These are phyloP conservation scores for Aplysia californica DNA, from an alignment of 1,140 invertebrate genomes.

Conservation along the genomic window DNA sequence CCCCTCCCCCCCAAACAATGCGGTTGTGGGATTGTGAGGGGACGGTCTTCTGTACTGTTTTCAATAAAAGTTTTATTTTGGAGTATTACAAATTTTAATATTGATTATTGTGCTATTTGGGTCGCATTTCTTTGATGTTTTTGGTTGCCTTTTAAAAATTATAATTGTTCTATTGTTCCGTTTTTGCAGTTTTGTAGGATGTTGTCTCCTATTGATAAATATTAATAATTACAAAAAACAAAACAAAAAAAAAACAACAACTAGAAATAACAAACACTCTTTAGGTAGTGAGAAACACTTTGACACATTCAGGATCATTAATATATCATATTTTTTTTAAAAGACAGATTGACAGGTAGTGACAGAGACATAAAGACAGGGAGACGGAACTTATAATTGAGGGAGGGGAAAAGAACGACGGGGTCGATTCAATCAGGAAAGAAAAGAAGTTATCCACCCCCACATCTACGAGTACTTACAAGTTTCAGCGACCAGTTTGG, in stretches of 20 bases:
- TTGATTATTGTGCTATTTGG: neutral
- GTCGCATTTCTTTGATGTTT: neutral
- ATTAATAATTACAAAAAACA: too few species aligned
- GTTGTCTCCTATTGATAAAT: too few species aligned
- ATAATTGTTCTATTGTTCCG: neutral
- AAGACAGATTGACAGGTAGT: neutral
- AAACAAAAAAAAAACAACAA: too few species aligned
- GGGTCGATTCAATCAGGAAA: neutral
- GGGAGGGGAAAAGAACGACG: neutral
- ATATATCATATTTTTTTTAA: neutral
- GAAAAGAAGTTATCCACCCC: too few species aligned
- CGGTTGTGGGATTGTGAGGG: neutral
- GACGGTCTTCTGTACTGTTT: too few species aligned
- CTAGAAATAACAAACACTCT: too few species aligned
- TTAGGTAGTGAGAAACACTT: too few species aligned
- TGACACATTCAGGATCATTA: too few species aligned
- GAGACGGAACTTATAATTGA: neutral
- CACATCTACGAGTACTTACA: too few species aligned
- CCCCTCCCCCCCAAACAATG: neutral
- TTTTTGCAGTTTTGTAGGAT: too few species aligned
- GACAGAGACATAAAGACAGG: neutral
- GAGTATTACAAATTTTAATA: neutral
- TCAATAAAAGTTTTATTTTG: too few species aligned
- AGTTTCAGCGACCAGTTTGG: conserved; percentile 81
- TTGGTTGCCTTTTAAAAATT: neutral